Evolutionary conservation across 2,797 vertebrate genomes (phyloP).

Genomic region (Halcyon leucocephala): DNA sequence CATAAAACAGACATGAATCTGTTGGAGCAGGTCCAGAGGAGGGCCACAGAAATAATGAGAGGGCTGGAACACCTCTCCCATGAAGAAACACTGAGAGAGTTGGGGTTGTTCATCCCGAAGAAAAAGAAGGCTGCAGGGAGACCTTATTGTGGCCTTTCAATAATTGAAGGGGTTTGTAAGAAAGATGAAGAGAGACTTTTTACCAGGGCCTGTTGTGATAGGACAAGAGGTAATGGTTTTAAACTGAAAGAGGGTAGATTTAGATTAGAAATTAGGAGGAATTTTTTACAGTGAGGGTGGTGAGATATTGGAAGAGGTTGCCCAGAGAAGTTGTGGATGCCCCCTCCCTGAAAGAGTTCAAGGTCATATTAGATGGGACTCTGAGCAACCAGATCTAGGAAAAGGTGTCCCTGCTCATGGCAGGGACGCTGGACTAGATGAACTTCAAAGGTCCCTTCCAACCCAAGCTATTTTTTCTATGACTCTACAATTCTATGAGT

Average conservation of each 20-base stretch:
- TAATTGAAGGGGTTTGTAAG: background rate
- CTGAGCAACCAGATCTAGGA: background rate
- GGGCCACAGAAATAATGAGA: background rate
- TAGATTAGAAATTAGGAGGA: background rate
- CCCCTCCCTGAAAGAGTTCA: background rate
- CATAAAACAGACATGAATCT: background rate
- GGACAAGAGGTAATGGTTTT: background rate
- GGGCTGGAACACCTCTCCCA: background rate
- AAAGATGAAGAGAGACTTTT: background rate
- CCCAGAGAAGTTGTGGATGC: background rate
- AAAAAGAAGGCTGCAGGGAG: background rate
- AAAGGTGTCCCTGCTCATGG: background rate
- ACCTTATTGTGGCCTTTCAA: background rate
- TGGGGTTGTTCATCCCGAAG: background rate
- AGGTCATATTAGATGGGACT: fast-evolving
- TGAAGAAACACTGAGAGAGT: background rate
- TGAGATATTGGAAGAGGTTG: background rate
- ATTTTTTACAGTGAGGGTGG: background rate
- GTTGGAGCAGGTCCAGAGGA: background rate
- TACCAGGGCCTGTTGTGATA: background rate
- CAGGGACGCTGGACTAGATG: background rate
- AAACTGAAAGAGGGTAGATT: background rate
- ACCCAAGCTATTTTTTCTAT: background rate
- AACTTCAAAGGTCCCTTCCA: background rate
- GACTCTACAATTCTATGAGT: background rate